A percentile compares a stretch with the other conserved stretches of the same genome.
Evolutionary conservation across 2,888 invertebrate species (phyloP).

Genomic region (Ellobium chinense): DNA sequence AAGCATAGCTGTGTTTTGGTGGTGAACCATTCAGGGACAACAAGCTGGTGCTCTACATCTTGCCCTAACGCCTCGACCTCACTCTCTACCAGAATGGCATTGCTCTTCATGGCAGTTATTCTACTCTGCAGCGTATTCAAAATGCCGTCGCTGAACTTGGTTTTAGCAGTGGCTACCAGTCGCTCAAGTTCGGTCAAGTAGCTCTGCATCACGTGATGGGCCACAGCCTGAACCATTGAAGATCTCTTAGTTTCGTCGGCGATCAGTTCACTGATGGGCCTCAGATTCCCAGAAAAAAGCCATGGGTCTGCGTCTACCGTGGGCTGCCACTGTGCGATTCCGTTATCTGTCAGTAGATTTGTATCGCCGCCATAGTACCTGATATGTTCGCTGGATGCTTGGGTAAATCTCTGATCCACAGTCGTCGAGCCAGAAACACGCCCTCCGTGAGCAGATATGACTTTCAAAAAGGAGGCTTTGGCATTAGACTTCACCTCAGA

Average conservation of each 20-base stretch:
- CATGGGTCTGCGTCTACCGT: slow-evolving; percentile 45
- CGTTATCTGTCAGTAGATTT: slow-evolving; percentile 32
- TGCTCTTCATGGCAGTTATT: background rate
- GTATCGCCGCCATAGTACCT: slow-evolving; percentile 47
- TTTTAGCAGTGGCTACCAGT: background rate
- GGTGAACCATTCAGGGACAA: slow-evolving; percentile 47
- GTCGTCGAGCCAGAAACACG: background rate
- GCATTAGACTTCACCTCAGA: slow-evolving; percentile 33
- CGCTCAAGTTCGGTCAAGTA: slow-evolving; percentile 33
- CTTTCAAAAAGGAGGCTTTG: slow-evolving; percentile 35
- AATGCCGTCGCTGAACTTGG: background rate
- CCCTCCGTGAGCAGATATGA: slow-evolving; percentile 34
- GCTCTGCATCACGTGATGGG: slow-evolving; percentile 28
- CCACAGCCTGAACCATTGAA: slow-evolving; percentile 35
- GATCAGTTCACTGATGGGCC: slow-evolving; percentile 42
- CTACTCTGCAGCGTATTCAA: background rate
- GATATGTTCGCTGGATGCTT: background rate
- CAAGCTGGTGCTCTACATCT: slow-evolving; percentile 31
- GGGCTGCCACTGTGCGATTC: slow-evolving; percentile 43
- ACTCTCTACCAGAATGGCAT: background rate
- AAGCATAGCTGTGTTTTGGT: slow-evolving; percentile 48
- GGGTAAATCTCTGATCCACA: slow-evolving; percentile 23
- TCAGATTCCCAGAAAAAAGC: slow-evolving; percentile 45
- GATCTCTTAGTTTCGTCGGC: slow-evolving; percentile 26
- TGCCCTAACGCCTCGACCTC: slow-evolving; percentile 30